phyloP scores from a whole-genome alignment of 2,888 invertebrate species.

The Drosophila suboccidentalis region DNA sequence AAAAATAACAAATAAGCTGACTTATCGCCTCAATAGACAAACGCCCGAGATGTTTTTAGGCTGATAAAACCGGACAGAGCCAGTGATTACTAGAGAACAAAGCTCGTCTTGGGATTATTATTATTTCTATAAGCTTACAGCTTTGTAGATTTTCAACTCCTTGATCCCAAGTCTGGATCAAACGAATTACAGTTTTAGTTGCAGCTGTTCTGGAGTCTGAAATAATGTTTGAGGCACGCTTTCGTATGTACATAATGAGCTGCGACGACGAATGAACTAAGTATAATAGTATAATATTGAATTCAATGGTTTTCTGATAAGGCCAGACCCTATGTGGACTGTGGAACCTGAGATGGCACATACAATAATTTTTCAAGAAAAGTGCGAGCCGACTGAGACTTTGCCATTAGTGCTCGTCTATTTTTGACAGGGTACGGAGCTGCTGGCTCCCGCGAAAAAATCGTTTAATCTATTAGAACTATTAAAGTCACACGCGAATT shows the following conservation, averaged over 20 bases:
- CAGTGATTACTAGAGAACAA: conserved; percentile 55
- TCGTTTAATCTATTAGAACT: conserved; percentile 1
- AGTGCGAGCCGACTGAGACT: conserved; percentile 59
- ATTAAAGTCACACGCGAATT: conserved; percentile 22
- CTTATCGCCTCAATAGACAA: conserved; percentile 59
- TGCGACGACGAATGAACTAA: conserved; percentile 1
- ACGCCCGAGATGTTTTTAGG: conserved; percentile 26
- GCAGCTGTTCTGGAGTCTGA: conserved; percentile 13
- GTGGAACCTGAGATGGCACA: conserved; percentile 58
- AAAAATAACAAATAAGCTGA: conserved; percentile 40
- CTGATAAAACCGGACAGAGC: conserved; percentile 70
- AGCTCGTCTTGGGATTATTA: conserved; percentile 31
- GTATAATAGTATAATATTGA: neutral
- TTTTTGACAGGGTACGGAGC: conserved; percentile 78
- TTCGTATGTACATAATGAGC: conserved; percentile 41
- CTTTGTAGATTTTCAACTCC: conserved; percentile 5
- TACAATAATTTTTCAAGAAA: conserved; percentile 66
- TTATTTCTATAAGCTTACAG: neutral
- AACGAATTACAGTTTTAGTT: neutral
- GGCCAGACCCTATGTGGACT: conserved; percentile 50
- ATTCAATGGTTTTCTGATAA: conserved; percentile 66
- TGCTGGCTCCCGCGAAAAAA: conserved; percentile 68
- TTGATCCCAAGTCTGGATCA: conserved; percentile 1
- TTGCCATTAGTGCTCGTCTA: conserved; percentile 70
- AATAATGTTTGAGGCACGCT: conserved; percentile 41